Evolutionary conservation across 1,140 invertebrate species (phyloP).

Genomic region (Mesaphorura yosii): DNA sequence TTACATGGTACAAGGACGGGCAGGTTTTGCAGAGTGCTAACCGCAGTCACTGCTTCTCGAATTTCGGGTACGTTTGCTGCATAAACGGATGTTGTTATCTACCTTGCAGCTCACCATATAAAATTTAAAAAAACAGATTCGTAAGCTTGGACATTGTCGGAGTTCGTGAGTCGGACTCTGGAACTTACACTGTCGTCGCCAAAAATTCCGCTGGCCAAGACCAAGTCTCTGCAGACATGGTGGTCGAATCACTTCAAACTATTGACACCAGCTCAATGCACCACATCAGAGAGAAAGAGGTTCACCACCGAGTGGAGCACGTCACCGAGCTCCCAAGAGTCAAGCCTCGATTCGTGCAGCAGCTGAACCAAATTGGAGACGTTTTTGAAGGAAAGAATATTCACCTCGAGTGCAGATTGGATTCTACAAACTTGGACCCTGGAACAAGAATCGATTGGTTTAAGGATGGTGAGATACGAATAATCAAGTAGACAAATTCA

Average conservation of each 20-base stretch:
- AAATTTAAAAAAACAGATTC: too few species aligned
- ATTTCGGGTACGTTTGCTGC: too few species aligned
- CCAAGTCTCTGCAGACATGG: slow-evolving; percentile 63
- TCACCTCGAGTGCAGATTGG: slow-evolving; percentile 76
- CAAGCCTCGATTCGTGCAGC: slow-evolving; percentile 78
- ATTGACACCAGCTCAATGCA: slow-evolving; percentile 10
- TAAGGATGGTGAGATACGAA: slow-evolving; percentile 77
- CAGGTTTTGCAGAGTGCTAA: slow-evolving; percentile 20
- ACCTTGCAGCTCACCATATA: too few species aligned
- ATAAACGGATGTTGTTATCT: too few species aligned
- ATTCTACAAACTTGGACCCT: slow-evolving; percentile 81
- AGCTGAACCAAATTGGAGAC: slow-evolving; percentile 60
- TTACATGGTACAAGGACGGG: slow-evolving; percentile 3
- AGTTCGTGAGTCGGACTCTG: slow-evolving; percentile 71
- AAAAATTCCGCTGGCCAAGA: slow-evolving; percentile 76
- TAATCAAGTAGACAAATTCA: too few species aligned
- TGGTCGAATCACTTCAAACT: slow-evolving; percentile 52
- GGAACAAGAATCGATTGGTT: slow-evolving; percentile 93
- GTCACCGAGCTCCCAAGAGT: not conserved
- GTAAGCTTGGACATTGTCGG: slow-evolving; percentile 85
- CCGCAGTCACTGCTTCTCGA: too few species aligned
- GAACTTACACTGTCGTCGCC: slow-evolving; percentile 77
- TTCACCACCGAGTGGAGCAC: not conserved
- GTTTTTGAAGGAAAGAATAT: slow-evolving; percentile 63
- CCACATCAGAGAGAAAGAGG: not conserved